A percentile compares a stretch with the other conserved stretches of the same genome.
Evolutionary conservation across 2,113 vertebrate species (phyloP).

Genomic region (Podiceps cristatus): DNA sequence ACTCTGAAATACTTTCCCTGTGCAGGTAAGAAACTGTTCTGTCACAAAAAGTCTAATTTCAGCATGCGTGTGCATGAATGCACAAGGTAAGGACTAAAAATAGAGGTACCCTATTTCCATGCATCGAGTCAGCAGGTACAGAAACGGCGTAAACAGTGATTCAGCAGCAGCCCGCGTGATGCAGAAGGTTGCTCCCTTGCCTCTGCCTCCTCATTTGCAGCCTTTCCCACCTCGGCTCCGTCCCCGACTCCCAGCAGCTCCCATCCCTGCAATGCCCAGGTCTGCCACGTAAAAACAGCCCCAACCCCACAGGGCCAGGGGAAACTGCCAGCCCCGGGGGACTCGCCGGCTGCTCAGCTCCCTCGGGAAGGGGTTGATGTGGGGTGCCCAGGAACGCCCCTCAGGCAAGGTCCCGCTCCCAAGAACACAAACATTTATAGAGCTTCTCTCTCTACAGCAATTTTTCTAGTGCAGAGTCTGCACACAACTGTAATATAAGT

Average conservation of each 20-base stretch:
- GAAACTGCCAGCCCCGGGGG: background rate
- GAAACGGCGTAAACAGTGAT: constrained; percentile 49
- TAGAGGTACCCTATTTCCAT: constrained; percentile 52
- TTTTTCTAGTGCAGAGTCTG: background rate
- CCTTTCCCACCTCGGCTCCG: background rate
- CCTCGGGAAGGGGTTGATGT: background rate
- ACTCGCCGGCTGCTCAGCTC: background rate
- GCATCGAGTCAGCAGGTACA: constrained; percentile 39
- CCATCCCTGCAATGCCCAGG: background rate
- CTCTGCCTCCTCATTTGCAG: background rate
- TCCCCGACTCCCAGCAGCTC: background rate
- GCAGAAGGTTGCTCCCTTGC: background rate
- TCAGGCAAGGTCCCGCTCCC: background rate
- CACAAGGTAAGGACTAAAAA: constrained; percentile 62
- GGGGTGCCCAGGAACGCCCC: background rate
- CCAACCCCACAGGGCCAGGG: rapidly evolving
- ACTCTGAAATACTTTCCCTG: background rate
- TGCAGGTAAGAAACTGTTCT: background rate
- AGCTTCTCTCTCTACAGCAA: background rate
- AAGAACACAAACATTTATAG: background rate
- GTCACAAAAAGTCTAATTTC: constrained; percentile 36
- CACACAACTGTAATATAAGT: background rate
- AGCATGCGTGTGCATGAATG: background rate
- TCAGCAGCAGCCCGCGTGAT: constrained; percentile 18
- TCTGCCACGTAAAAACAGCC: background rate